Evolutionary conservation across 2,888 invertebrate genomes (phyloP).

Genomic region (Atethmia centrago): DNA sequence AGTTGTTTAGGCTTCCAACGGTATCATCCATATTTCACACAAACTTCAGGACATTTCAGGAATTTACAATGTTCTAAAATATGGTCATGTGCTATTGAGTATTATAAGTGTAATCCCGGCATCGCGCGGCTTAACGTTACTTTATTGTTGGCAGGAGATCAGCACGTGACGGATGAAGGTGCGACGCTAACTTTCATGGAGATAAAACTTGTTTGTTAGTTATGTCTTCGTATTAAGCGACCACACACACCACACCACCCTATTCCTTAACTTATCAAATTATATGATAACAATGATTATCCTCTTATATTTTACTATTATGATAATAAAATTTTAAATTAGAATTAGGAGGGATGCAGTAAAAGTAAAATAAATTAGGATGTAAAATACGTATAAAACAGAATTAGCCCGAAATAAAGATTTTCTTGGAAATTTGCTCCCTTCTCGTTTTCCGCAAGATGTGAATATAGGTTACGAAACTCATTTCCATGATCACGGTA

Average conservation of each 20-base stretch:
- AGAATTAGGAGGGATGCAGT: slow-evolving; percentile 66
- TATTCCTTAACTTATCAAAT: slow-evolving; percentile 73
- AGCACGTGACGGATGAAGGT: slow-evolving; percentile 88
- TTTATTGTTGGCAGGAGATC: slow-evolving; percentile 86
- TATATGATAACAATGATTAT: slow-evolving; percentile 64
- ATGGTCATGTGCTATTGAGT: slow-evolving; percentile 64
- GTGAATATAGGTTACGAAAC: slow-evolving; percentile 48
- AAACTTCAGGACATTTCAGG: slow-evolving; percentile 33
- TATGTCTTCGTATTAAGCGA: slow-evolving; percentile 77
- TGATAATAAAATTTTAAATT: slow-evolving; percentile 64
- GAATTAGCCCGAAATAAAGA: slow-evolving; percentile 66
- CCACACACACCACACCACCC: slow-evolving; percentile 65
- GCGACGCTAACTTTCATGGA: slow-evolving; percentile 82
- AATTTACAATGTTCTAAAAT: slow-evolving; percentile 56
- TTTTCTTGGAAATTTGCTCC: slow-evolving; percentile 58
- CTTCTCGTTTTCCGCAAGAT: slow-evolving; percentile 59
- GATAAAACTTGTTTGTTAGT: slow-evolving; percentile 89
- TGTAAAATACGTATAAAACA: slow-evolving; percentile 67
- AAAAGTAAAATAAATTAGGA: slow-evolving; percentile 66
- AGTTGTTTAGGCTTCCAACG: slow-evolving; percentile 30
- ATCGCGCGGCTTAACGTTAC: slow-evolving; percentile 74
- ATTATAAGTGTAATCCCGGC: slow-evolving; percentile 76
- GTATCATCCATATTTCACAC: slow-evolving; percentile 25
- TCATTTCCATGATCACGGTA: slow-evolving; percentile 56
- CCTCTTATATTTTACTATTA: slow-evolving; percentile 65